A percentile compares a stretch with the other conserved stretches of the same genome.
Evolutionary conservation across 2,797 vertebrate genomes (phyloP).

Genomic region (Anabacerthia variegaticeps): DNA sequence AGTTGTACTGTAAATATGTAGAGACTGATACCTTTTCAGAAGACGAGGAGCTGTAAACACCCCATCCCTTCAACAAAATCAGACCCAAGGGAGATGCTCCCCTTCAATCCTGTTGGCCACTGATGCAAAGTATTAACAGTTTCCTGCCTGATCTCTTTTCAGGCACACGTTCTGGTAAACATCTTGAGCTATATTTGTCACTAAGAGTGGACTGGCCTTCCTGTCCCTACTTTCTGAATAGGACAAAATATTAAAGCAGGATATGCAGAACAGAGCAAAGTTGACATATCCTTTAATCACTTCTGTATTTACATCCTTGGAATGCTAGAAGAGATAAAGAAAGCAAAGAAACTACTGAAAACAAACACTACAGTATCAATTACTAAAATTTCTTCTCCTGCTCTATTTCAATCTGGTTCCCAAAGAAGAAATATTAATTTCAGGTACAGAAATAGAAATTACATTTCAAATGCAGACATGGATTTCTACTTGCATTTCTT

Average conservation of each 20-base stretch:
- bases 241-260: conserved; percentile 48
- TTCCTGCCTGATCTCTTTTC: conserved; percentile 84
- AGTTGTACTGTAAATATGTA: conserved; percentile 59
- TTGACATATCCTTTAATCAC: conserved; percentile 16
- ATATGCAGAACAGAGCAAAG: conserved; percentile 40
- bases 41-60: conserved; percentile 80
- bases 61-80: background rate
- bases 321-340: background rate
- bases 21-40: conserved; percentile 73
- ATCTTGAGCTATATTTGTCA: conserved; percentile 79
- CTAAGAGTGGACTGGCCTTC: conserved; percentile 68
- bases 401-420: background rate
- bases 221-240: conserved; percentile 69
- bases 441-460: background rate
- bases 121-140: conserved; percentile 72
- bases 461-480: background rate
- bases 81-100: conserved; percentile 82
- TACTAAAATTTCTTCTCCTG: background rate
- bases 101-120: conserved; percentile 80
- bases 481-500: background rate
- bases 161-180: conserved; percentile 73
- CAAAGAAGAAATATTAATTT: background rate
- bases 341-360: background rate
- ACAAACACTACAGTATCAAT: background rate
- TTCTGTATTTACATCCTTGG: background rate